Conservation (phyloP, 2,113 vertebrate genomes). For the Eptesicus fuscus region DNA sequence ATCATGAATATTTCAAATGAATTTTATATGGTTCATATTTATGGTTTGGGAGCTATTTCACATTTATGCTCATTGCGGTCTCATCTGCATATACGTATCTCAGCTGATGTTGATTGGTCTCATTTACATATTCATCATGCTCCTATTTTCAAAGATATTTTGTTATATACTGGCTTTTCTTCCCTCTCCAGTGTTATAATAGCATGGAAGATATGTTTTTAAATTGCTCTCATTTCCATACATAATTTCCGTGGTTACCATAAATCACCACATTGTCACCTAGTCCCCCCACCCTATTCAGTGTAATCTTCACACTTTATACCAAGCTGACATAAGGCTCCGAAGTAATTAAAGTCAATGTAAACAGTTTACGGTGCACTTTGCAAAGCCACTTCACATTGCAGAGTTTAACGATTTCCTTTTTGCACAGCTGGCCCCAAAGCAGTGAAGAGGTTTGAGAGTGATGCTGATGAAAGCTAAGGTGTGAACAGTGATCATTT, state of each 20-base stretch:
- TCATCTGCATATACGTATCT: slow-evolving; percentile 80
- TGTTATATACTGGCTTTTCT: slow-evolving; percentile 72
- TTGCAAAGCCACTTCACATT: slow-evolving; percentile 63
- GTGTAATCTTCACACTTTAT: slow-evolving; percentile 58
- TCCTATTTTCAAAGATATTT: slow-evolving; percentile 79
- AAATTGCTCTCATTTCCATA: slow-evolving; percentile 75
- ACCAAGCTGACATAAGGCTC: slow-evolving; percentile 74
- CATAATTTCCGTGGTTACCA: slow-evolving; percentile 70
- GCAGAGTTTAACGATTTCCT: slow-evolving; percentile 54
- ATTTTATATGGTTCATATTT: slow-evolving; percentile 81
- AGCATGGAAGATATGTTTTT: slow-evolving; percentile 72
- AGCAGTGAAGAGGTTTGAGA: background rate
- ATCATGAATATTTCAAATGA: slow-evolving; percentile 81
- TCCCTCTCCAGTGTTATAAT: slow-evolving; percentile 67
- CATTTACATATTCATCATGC: slow-evolving; percentile 83
- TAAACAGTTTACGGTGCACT: slow-evolving; percentile 73
- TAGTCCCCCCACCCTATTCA: slow-evolving; percentile 51
- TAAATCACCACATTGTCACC: slow-evolving; percentile 77
- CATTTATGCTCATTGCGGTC: slow-evolving; percentile 77
- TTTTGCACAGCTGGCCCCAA: background rate
- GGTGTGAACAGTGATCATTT: background rate
- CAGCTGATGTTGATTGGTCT: slow-evolving; percentile 79
- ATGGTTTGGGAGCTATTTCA: slow-evolving; percentile 79
- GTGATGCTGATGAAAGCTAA: background rate
- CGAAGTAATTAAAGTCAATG: slow-evolving; percentile 76